These are phyloP conservation scores for Ciconia nigra DNA, from an alignment of 2,797 vertebrate species.

Conservation along the genomic window DNA sequence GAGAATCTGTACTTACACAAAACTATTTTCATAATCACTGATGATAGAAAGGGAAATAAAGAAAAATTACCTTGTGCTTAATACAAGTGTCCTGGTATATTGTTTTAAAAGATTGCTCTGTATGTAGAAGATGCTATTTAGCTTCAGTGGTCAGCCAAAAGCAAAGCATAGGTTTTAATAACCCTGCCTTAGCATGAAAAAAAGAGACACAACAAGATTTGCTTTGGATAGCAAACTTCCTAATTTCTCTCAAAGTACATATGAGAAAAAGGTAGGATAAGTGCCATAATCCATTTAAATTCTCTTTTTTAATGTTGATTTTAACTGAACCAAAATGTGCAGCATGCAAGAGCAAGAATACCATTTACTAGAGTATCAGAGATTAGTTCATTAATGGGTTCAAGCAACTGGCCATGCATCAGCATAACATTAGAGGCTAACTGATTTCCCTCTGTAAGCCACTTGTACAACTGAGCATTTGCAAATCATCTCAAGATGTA, in stretches of 20 bases:
- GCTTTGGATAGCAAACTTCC: background rate
- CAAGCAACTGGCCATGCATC: conserved; percentile 64
- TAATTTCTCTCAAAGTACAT: background rate
- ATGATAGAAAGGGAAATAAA: conserved; percentile 62
- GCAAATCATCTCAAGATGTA: conserved; percentile 67
- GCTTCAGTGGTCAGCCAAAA: background rate
- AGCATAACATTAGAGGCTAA: conserved; percentile 70
- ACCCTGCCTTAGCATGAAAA: background rate
- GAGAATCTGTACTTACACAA: conserved; percentile 56
- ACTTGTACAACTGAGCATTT: conserved; percentile 58
- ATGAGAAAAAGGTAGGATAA: background rate
- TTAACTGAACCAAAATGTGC: conserved; percentile 53
- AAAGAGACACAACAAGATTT: background rate
- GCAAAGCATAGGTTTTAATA: background rate
- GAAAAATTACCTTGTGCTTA: conserved; percentile 38
- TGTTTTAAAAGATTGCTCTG: conserved; percentile 5
- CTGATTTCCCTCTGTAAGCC: conserved; percentile 57
- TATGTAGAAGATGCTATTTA: background rate
- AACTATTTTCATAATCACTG: conserved; percentile 65
- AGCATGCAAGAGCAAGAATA: conserved; percentile 5
- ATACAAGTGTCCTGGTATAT: conserved; percentile 3
- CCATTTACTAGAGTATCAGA: conserved; percentile 41
- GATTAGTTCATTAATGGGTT: conserved; percentile 72
- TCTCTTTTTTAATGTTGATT: conserved; percentile 29
- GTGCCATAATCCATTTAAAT: background rate